Conservation (phyloP, 2,113 vertebrate species). For the Poeciliopsis prolifica region DNA sequence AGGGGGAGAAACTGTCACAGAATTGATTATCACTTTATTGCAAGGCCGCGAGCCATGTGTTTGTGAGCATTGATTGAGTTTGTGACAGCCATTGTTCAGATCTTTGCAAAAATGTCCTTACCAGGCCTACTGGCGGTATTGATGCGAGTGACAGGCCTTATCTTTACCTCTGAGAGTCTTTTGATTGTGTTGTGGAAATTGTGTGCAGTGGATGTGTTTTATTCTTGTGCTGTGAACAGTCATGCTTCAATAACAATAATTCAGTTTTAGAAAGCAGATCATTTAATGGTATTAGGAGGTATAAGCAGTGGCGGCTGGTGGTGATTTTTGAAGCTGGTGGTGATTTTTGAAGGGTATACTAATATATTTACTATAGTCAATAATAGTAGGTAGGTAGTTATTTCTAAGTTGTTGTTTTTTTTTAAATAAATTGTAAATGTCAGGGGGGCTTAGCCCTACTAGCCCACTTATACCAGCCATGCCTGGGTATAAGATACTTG, state of each 20-base stretch:
- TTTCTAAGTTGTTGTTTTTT: too few relatives aligned
- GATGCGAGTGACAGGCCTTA: constrained; percentile 29
- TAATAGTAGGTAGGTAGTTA: too few relatives aligned
- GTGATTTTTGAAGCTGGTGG: too few relatives aligned
- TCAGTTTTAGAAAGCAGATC: neutral
- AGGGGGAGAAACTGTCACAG: constrained; percentile 9
- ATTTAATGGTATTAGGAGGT: neutral
- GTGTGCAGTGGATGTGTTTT: constrained; percentile 11
- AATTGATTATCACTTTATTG: constrained; percentile 59
- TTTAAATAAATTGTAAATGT: too few relatives aligned
- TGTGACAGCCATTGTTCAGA: constrained; percentile 34
- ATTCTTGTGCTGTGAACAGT: neutral
- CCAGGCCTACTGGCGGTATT: neutral
- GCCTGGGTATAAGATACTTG: neutral
- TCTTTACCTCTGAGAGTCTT: constrained; percentile 16
- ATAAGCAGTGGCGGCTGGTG: too few relatives aligned
- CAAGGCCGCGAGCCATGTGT: constrained; percentile 29
- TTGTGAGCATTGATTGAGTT: constrained; percentile 55
- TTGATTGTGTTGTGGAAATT: neutral
- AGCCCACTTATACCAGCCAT: too few relatives aligned
- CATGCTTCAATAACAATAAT: neutral
- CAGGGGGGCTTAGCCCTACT: too few relatives aligned
- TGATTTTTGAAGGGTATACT: too few relatives aligned
- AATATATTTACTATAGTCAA: too few relatives aligned
- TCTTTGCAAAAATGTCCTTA: constrained; percentile 34